Evolutionary conservation across 2,113 vertebrate genomes (phyloP).

Genomic region (Platysteira castanea): DNA sequence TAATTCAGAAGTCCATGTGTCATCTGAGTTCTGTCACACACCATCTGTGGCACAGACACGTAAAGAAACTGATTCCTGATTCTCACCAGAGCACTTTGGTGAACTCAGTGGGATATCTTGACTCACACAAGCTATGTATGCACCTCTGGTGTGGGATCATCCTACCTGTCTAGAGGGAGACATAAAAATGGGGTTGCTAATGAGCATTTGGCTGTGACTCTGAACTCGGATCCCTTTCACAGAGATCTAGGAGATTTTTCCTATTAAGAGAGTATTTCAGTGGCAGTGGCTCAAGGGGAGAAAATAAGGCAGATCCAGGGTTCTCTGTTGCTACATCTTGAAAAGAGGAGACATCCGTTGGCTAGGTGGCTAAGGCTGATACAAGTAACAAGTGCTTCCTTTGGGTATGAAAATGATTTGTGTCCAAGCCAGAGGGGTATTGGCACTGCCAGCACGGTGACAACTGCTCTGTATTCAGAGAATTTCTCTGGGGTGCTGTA

Average conservation of each 20-base stretch:
- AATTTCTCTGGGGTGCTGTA: background rate
- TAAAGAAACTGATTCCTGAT: background rate
- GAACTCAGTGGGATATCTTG: background rate
- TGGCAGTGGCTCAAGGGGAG: background rate
- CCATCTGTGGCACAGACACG: background rate
- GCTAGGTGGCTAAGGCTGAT: background rate
- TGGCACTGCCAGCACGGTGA: background rate
- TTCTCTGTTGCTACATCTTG: background rate
- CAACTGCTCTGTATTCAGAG: background rate
- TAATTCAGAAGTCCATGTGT: background rate
- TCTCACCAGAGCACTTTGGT: background rate
- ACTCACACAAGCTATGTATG: fast-evolving
- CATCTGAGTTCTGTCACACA: background rate
- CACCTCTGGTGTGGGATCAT: background rate
- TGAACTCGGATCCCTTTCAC: background rate
- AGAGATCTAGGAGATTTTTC: background rate
- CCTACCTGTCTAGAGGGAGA: background rate
- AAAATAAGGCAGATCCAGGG: background rate
- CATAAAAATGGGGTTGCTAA: background rate
- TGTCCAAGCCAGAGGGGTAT: background rate
- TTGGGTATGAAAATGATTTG: background rate
- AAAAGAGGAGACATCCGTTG: background rate
- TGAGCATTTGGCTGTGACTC: background rate
- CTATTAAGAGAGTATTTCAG: background rate
- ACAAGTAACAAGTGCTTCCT: background rate